Conservation (phyloP, 1,140 invertebrate species). For the Bicyclus anynana region DNA sequence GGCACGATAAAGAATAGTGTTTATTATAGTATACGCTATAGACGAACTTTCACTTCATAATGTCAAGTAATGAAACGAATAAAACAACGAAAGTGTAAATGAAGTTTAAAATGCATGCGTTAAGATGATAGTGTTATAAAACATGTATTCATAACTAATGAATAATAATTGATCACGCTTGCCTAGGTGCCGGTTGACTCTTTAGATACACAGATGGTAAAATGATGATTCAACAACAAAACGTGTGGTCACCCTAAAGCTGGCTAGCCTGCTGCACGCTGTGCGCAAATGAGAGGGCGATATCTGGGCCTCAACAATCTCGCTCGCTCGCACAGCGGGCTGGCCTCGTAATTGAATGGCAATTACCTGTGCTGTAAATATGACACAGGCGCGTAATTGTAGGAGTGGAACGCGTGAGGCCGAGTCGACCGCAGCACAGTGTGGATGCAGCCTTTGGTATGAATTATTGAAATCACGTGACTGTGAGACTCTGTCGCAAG, state of each 20-base stretch:
- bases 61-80: too few species aligned
- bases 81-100: too few species aligned
- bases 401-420: conserved; percentile 66
- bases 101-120: too few species aligned
- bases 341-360: conserved; percentile 72
- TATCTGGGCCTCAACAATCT: conserved; percentile 31
- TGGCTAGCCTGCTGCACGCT: conserved; percentile 59
- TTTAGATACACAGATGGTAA: too few species aligned
- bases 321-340: conserved; percentile 51
- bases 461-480: conserved; percentile 64
- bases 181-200: too few species aligned
- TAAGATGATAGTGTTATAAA: too few species aligned
- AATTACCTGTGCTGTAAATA: conserved; percentile 77
- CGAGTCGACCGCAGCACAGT: conserved; percentile 38
- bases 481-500: conserved; percentile 26
- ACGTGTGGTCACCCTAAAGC: background rate
- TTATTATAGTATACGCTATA: too few species aligned
- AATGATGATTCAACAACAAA: too few species aligned
- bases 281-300: conserved; percentile 36
- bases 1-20: too few species aligned
- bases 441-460: conserved; percentile 57
- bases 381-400: conserved; percentile 75
- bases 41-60: too few species aligned
- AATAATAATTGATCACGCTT: too few species aligned
- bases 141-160: too few species aligned